These are phyloP conservation scores for Mandrillus leucophaeus DNA, from an alignment of 2,113 vertebrate species.

Conservation along the genomic window DNA sequence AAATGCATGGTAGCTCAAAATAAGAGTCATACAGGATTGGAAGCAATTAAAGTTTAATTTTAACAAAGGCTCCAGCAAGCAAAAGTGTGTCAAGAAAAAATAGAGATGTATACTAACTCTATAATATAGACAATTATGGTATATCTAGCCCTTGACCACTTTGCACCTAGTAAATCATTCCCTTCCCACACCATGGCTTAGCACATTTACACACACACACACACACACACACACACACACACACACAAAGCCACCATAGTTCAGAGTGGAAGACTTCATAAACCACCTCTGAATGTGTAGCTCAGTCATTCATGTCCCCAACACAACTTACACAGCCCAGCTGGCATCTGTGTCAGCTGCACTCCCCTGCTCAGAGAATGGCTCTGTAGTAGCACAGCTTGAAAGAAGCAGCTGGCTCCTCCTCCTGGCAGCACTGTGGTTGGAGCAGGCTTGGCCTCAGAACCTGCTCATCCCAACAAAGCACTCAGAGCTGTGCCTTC, in stretches of 20 bases:
- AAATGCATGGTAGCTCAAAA: background rate
- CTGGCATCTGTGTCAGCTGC: constrained; percentile 20
- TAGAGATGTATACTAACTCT: background rate
- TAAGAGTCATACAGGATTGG: background rate
- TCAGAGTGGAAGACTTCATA: background rate
- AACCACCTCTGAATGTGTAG: background rate
- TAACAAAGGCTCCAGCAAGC: background rate
- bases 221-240: background rate
- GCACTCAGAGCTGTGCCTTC: background rate
- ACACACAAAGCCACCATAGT: too few relatives aligned
- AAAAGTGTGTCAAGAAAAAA: background rate
- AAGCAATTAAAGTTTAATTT: background rate
- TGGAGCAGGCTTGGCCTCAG: background rate
- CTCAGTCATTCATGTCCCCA: background rate
- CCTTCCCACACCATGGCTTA: background rate
- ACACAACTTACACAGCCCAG: background rate
- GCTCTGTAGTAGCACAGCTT: background rate
- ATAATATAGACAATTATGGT: background rate
- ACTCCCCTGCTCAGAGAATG: background rate
- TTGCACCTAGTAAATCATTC: background rate
- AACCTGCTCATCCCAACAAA: background rate
- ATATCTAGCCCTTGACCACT: background rate
- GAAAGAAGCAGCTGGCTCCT: constrained; percentile 25
- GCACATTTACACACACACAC: background rate
- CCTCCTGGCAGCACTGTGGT: background rate